Conservation (phyloP, 2,888 invertebrate genomes). For the Latheticus oryzae region DNA sequence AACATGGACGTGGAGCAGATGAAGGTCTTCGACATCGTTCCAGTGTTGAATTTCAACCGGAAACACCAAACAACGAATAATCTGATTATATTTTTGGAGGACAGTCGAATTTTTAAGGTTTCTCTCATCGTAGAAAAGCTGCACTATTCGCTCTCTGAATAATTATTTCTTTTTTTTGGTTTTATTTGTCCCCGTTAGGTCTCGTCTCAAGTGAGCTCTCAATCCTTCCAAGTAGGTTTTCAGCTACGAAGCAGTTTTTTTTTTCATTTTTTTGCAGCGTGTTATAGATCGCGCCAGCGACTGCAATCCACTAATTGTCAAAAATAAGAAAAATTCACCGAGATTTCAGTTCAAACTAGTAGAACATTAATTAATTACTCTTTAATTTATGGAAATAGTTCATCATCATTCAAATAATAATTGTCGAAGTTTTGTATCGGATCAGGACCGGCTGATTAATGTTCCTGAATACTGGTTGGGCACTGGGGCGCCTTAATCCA, state of each 20-base stretch:
- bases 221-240: slow-evolving; percentile 33
- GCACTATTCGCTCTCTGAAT: slow-evolving; percentile 29
- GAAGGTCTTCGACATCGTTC: slow-evolving; percentile 46
- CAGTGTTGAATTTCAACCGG: slow-evolving; percentile 46
- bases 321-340: no score
- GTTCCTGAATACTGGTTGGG: slow-evolving; percentile 22
- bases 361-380: no score
- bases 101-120: no score
- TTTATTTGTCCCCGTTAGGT: slow-evolving; percentile 32
- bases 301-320: no score
- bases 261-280: slow-evolving; percentile 9
- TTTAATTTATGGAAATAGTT: no score
- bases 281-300: slow-evolving; percentile 24
- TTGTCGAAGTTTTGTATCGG: no score
- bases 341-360: no score
- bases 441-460: slow-evolving; percentile 27
- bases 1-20: slow-evolving; percentile 46
- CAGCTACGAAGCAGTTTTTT: slow-evolving; percentile 15
- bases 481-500: slow-evolving; percentile 38
- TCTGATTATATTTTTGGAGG: no score
- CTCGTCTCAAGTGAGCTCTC: slow-evolving; percentile 40
- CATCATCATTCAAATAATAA: no score
- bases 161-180: slow-evolving; percentile 38
- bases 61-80: slow-evolving; percentile 41
- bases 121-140: background rate